These are phyloP conservation scores for Leptarthrus brevirostris DNA, from an alignment of 2,888 invertebrate genomes.

Conservation along the genomic window DNA sequence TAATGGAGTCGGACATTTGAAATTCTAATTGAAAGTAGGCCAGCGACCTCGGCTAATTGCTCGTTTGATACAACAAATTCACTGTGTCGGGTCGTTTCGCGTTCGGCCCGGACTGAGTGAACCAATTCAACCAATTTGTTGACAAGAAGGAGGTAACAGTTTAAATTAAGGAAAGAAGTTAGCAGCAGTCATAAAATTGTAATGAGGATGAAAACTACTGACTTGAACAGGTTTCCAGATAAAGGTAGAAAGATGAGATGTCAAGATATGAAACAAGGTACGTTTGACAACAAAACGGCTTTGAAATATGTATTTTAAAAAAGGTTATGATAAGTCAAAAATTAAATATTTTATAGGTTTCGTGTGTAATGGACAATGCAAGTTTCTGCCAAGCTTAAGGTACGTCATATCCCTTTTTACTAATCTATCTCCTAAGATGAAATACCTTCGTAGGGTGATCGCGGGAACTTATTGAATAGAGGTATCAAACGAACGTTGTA, in stretches of 20 bases:
- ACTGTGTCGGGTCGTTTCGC: constrained; percentile 4
- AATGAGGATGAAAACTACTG: constrained; percentile 25
- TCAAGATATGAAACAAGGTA: constrained; percentile 16
- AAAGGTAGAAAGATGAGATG: constrained; percentile 1
- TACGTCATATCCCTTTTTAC: too few relatives aligned
- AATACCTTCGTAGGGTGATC: too few relatives aligned
- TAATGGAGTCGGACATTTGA: constrained; percentile 43
- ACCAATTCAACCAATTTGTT: constrained; percentile 34
- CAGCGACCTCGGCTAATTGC: constrained; percentile 41
- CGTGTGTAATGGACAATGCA: too few relatives aligned
- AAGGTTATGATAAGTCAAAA: too few relatives aligned
- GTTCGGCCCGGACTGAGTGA: not conserved
- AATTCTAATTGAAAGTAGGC: constrained; percentile 46
- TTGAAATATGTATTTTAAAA: too few relatives aligned
- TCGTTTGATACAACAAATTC: constrained; percentile 24
- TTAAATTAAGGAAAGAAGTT: not conserved
- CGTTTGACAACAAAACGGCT: too few relatives aligned
- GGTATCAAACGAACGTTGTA: too few relatives aligned
- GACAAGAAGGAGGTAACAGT: constrained; percentile 12
- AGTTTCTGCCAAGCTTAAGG: too few relatives aligned
- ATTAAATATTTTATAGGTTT: too few relatives aligned
- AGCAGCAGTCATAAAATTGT: constrained; percentile 32
- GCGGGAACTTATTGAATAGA: too few relatives aligned
- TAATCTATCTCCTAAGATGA: too few relatives aligned
- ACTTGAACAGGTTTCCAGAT: constrained; percentile 16